A percentile compares a stretch with the other conserved stretches of the same genome.
Evolutionary conservation across 2,113 vertebrate species (phyloP).

Genomic region (Xenopus borealis): DNA sequence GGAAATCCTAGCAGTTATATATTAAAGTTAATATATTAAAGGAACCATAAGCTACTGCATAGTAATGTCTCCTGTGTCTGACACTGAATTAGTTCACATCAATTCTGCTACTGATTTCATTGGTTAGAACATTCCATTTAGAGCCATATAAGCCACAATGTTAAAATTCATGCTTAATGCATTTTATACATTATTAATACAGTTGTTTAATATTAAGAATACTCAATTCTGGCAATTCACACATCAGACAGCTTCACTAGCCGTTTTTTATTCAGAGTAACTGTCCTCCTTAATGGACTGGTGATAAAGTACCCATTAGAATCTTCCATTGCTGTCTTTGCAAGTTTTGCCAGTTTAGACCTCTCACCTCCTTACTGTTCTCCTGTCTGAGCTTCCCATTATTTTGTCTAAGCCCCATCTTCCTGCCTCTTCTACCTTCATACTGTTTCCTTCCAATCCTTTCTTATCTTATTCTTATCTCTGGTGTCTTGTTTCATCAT

Average conservation of each 20-base stretch:
- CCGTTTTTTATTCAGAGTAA: background rate
- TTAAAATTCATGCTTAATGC: conserved; percentile 28
- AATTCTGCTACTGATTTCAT: background rate
- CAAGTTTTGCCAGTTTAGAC: background rate
- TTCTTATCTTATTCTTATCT: background rate
- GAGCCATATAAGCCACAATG: background rate
- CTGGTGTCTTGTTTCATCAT: background rate
- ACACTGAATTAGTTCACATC: background rate
- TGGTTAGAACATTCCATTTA: background rate
- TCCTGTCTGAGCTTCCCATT: conserved; percentile 8
- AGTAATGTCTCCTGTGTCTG: background rate
- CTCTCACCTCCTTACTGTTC: background rate
- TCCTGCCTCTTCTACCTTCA: conserved; percentile 2
- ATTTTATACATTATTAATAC: conserved; percentile 26
- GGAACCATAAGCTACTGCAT: too few relatives aligned
- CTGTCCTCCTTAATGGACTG: background rate
- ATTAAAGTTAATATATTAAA: too few relatives aligned
- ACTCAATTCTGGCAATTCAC: conserved; percentile 24
- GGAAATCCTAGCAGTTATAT: too few relatives aligned
- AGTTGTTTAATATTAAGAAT: conserved; percentile 21
- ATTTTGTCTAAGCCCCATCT: conserved; percentile 20
- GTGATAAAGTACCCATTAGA: background rate
- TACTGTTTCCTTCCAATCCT: background rate
- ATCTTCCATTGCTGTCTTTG: background rate
- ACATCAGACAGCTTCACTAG: conserved; percentile 3